phyloP scores from a whole-genome alignment of 2,113 vertebrate species.

The Ictalurus furcatus region DNA sequence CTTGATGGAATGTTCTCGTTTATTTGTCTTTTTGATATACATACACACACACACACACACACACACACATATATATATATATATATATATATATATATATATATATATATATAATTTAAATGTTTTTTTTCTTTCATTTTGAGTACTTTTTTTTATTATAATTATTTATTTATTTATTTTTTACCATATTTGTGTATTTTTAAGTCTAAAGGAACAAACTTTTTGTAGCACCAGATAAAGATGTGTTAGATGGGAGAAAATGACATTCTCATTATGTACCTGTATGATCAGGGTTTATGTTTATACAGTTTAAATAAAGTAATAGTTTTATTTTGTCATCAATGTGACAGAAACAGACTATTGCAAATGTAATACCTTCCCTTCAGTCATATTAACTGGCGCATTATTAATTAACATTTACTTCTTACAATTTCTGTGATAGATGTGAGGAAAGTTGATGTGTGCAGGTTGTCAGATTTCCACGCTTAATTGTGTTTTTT shows the following conservation, averaged over 20 bases:
- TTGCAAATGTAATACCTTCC: neutral
- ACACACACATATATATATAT: no score
- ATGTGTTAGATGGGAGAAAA: neutral
- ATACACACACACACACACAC: no score
- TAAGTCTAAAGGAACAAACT: neutral
- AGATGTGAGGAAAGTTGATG: neutral
- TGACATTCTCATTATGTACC: neutral
- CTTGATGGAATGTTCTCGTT: neutral
- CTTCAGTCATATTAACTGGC: no score
- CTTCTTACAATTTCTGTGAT: neutral
- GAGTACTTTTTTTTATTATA: no score
- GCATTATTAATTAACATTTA: neutral
- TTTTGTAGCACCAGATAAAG: neutral
- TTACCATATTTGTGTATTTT: neutral
- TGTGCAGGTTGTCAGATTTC: neutral
- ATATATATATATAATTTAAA: no score
- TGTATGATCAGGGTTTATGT: neutral
- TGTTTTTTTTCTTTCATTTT: no score
- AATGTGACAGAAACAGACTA: neutral
- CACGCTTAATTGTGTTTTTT: neutral
- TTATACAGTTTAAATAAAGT: neutral
- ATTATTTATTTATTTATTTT: no score
- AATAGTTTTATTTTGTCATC: neutral
- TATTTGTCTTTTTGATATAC: no score
- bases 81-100: no score